These are phyloP conservation scores for Lampris incognitus DNA, from an alignment of 2,113 vertebrate genomes.

Conservation along the genomic window DNA sequence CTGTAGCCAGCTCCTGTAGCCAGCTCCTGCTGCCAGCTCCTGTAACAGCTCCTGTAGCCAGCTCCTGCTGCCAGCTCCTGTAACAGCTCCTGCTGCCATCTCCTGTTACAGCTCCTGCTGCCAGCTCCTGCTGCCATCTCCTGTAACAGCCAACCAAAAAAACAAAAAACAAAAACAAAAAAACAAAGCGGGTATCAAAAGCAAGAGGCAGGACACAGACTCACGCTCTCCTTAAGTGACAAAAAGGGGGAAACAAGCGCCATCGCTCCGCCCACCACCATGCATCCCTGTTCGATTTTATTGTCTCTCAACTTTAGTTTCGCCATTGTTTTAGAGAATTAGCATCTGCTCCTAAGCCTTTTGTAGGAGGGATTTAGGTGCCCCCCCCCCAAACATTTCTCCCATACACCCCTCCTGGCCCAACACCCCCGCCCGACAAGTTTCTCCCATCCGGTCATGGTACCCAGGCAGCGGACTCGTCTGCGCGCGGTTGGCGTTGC, in stretches of 20 bases:
- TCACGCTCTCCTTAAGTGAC: conserved; percentile 51
- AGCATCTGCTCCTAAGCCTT: conserved; percentile 71
- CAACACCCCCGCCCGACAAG: conserved; percentile 67
- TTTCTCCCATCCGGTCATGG: conserved; percentile 74
- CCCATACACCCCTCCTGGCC: conserved; percentile 64
- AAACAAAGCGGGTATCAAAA: conserved; percentile 58
- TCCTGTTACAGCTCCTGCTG: no score
- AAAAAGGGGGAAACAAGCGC: conserved; percentile 59
- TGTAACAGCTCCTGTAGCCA: no score
- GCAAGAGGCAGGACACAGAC: conserved; percentile 43
- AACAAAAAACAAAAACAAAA: conserved; percentile 51
- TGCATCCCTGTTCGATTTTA: conserved; percentile 59
- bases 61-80: no score
- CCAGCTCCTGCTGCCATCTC: conserved; percentile 58
- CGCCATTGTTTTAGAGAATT: conserved; percentile 75
- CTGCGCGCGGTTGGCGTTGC: conserved; percentile 74
- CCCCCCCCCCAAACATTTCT: conserved; percentile 59
- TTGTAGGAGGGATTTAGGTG: conserved; percentile 71
- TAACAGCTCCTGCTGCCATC: no score
- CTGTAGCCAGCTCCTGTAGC: no score
- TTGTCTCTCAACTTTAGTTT: conserved; percentile 70
- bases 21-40: no score
- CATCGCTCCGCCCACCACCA: conserved; percentile 62
- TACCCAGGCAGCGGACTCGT: conserved; percentile 67
- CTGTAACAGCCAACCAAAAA: conserved; percentile 46